Evolutionary conservation across 2,797 vertebrate genomes (phyloP).

Genomic region (Melanotaenia maccullochi): DNA sequence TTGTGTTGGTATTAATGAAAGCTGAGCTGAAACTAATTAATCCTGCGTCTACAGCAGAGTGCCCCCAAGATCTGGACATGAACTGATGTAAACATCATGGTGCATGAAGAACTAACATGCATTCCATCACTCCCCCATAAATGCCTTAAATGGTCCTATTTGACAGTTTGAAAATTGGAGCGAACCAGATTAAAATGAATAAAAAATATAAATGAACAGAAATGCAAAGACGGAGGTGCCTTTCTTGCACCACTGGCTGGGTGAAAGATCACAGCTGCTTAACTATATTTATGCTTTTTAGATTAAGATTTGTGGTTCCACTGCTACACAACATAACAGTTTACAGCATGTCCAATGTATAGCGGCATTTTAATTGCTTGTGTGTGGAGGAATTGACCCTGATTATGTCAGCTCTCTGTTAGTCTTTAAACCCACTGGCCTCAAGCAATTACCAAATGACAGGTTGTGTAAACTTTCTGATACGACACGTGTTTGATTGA

Average conservation of each 20-base stretch:
- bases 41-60: not conserved
- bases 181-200: not conserved
- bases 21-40: not conserved
- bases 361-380: constrained; percentile 54
- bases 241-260: not conserved
- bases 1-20: not conserved
- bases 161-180: not conserved
- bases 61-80: not conserved
- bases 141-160: not conserved
- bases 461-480: constrained; percentile 80
- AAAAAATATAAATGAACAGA: constrained; percentile 7
- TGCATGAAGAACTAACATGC: not conserved
- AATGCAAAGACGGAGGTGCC: not conserved
- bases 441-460: constrained; percentile 72
- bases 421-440: constrained; percentile 39
- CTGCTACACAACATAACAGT: constrained; percentile 7
- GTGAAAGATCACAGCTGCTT: not conserved
- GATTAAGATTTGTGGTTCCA: constrained; percentile 23
- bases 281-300: not conserved
- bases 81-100: not conserved
- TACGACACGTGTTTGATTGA: constrained; percentile 55
- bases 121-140: not conserved
- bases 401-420: constrained; percentile 37
- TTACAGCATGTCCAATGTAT: constrained; percentile 21
- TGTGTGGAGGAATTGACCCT: constrained; percentile 44